Evolutionary conservation across 2,888 invertebrate genomes (phyloP).

Genomic region (Cantharis flavilabris): DNA sequence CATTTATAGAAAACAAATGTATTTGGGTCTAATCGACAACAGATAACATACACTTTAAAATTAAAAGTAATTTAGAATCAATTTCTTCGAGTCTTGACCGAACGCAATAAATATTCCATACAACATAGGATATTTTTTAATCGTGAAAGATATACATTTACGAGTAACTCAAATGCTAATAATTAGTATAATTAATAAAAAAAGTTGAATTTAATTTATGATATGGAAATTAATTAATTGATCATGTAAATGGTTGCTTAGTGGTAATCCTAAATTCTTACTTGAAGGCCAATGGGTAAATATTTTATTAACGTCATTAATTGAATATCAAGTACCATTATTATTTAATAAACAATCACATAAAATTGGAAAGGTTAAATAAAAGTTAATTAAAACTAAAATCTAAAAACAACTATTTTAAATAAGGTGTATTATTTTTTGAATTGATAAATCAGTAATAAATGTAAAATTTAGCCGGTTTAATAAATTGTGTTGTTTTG

Average conservation of each 20-base stretch:
- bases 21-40: not conserved
- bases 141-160: not conserved
- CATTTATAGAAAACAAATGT: not conserved
- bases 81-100: not conserved
- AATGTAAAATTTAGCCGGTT: not conserved
- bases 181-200: not conserved
- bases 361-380: constrained; percentile 2
- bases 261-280: not conserved
- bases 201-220: not conserved
- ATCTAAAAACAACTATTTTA: not conserved
- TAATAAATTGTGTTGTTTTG: not conserved
- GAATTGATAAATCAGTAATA: not conserved
- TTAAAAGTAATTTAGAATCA: not conserved
- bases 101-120: not conserved
- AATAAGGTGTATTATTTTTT: not conserved
- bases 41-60: not conserved
- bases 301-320: not conserved
- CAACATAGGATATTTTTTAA: not conserved
- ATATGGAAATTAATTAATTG: not conserved
- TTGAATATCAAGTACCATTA: not conserved
- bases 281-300: not conserved
- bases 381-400: not conserved
- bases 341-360: constrained; percentile 2
- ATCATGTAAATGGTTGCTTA: not conserved
- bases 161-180: not conserved